A percentile compares a stretch with the other conserved stretches of the same genome.
These are phyloP conservation scores for Ptychadena robeensis DNA, from an alignment of 2,797 vertebrate genomes.

Conservation along the genomic window DNA sequence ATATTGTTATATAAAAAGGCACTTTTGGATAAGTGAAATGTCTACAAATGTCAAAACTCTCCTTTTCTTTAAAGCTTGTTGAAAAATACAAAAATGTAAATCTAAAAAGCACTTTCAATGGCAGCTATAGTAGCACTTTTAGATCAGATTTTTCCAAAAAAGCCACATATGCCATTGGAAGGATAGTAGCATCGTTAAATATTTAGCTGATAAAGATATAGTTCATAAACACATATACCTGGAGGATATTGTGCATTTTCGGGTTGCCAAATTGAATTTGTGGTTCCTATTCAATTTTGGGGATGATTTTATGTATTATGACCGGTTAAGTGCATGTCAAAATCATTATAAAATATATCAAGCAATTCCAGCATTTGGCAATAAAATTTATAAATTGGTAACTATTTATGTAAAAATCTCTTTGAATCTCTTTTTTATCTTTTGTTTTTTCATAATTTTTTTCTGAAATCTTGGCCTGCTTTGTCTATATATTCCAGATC, in stretches of 20 bases:
- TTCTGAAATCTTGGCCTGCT: no score
- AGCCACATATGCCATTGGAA: slow-evolving; percentile 26
- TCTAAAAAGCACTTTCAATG: slow-evolving; percentile 40
- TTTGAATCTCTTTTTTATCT: no score
- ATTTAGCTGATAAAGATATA: slow-evolving; percentile 7
- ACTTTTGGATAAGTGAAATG: slow-evolving; percentile 26
- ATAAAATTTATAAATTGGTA: no score
- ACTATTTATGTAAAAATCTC: no score
- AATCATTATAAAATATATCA: not conserved
- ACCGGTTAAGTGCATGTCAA: not conserved
- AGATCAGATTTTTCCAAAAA: slow-evolving; percentile 34
- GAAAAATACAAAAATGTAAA: slow-evolving; percentile 49
- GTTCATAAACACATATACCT: not conserved
- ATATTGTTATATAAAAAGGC: slow-evolving; percentile 9
- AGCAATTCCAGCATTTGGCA: no score
- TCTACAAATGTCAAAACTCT: slow-evolving; percentile 1
- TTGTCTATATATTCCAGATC: no score
- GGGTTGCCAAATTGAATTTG: slow-evolving; percentile 1
- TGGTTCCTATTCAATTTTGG: not conserved
- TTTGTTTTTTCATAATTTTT: no score
- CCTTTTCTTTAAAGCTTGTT: slow-evolving; percentile 30
- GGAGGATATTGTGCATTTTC: slow-evolving; percentile 10
- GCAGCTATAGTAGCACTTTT: slow-evolving; percentile 34
- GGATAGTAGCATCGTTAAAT: slow-evolving; percentile 25
- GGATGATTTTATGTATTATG: not conserved